A percentile compares a stretch with the other conserved stretches of the same genome.
These are phyloP conservation scores for Salpingus planirostris DNA, from an alignment of 2,888 invertebrate genomes.

Conservation along the genomic window DNA sequence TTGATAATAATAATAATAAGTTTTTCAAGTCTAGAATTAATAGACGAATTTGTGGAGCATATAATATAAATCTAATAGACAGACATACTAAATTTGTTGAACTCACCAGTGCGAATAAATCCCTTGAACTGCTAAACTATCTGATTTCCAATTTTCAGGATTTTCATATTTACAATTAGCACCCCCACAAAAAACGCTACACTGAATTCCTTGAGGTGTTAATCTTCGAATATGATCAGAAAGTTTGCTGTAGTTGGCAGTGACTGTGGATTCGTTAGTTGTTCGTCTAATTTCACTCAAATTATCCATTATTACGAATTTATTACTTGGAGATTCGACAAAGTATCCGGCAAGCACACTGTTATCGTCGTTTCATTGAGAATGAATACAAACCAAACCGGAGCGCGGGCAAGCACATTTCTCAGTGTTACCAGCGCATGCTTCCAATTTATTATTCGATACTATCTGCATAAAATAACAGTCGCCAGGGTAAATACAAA, in stretches of 20 bases:
- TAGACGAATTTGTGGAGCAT: too few relatives aligned
- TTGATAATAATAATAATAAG: too few relatives aligned
- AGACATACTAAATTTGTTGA: conserved; percentile 2
- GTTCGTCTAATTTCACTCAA: conserved; percentile 25
- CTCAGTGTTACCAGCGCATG: conserved; percentile 28
- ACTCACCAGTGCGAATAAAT: conserved; percentile 77
- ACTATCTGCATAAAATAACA: conserved; percentile 26
- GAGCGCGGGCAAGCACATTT: conserved; percentile 20
- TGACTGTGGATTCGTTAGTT: conserved; percentile 27
- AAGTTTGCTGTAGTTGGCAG: conserved; percentile 45
- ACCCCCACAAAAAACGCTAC: conserved; percentile 79
- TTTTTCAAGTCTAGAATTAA: too few relatives aligned
- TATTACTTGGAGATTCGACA: too few relatives aligned
- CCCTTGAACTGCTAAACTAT: conserved; percentile 64
- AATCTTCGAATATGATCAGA: conserved; percentile 50
- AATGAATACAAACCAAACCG: too few relatives aligned
- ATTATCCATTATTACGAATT: too few relatives aligned
- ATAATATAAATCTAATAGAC: too few relatives aligned
- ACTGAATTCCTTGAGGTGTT: conserved; percentile 64
- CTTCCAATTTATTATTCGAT: conserved; percentile 31
- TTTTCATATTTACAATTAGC: conserved; percentile 72
- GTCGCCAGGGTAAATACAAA: conserved; percentile 25
- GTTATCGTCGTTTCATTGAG: conserved; percentile 9
- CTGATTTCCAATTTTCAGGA: conserved; percentile 50
- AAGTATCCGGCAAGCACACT: conserved; percentile 1